These are phyloP conservation scores for Drosophila phalerata DNA, from an alignment of 2,888 invertebrate genomes.

Conservation along the genomic window DNA sequence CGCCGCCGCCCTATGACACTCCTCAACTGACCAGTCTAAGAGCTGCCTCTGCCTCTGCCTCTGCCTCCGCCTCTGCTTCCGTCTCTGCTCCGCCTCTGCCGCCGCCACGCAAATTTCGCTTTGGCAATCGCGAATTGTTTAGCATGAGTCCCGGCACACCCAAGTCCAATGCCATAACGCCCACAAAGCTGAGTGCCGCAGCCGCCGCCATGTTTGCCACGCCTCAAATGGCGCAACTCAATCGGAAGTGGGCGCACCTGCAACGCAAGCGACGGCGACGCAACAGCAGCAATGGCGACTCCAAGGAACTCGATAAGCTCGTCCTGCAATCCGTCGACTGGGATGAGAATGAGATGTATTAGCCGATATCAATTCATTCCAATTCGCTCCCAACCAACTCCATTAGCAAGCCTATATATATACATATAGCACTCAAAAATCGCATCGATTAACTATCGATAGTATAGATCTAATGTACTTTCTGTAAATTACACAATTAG, in stretches of 20 bases:
- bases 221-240: conserved; percentile 84
- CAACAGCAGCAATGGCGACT: conserved; percentile 84
- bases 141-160: conserved; percentile 79
- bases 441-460: conserved; percentile 28
- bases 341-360: conserved; percentile 85
- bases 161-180: conserved; percentile 79
- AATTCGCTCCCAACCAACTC: conserved; percentile 8
- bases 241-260: conserved; percentile 84
- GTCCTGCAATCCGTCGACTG: conserved; percentile 85
- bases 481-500: conserved; percentile 54
- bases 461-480: conserved; percentile 40
- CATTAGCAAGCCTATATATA: conserved; percentile 16
- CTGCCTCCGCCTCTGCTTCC: background rate
- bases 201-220: conserved; percentile 84
- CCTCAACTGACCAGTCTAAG: conserved; percentile 54
- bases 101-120: conserved; percentile 79
- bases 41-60: conserved; percentile 4
- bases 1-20: conserved; percentile 82
- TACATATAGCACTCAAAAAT: conserved; percentile 31
- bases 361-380: conserved; percentile 26
- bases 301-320: conserved; percentile 85
- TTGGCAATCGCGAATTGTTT: conserved; percentile 82
- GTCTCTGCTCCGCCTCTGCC: conserved; percentile 60
- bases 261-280: conserved; percentile 83
- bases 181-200: conserved; percentile 83